These are phyloP conservation scores for Xestia rhomboidea DNA, from an alignment of 2,888 invertebrate species.

Conservation along the genomic window DNA sequence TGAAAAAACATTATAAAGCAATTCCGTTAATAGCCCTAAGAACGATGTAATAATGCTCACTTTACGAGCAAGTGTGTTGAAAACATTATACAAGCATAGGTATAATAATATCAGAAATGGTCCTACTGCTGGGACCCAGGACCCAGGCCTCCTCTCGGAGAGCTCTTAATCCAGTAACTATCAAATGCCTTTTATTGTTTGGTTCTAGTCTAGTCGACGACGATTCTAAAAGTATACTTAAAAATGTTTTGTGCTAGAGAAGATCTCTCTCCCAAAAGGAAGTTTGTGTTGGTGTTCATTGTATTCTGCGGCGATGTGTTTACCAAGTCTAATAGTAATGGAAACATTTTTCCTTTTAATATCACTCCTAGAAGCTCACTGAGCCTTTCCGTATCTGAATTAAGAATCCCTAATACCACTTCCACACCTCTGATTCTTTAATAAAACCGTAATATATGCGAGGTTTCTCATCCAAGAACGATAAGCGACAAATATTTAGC, in stretches of 20 bases:
- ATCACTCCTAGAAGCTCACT: not conserved
- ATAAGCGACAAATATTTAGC: constrained; percentile 57
- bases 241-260: too few relatives aligned
- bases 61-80: too few relatives aligned
- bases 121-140: not conserved
- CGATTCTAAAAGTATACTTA: not conserved
- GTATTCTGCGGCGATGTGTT: not conserved
- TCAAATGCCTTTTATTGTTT: not conserved
- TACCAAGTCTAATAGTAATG: not conserved
- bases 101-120: not conserved
- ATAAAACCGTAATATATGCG: constrained; percentile 37
- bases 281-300: not conserved
- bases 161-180: not conserved
- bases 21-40: too few relatives aligned
- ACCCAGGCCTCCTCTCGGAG: not conserved
- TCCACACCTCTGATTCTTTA: constrained; percentile 16
- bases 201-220: not conserved
- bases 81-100: not conserved
- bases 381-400: constrained; percentile 8
- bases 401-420: constrained; percentile 17
- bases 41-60: too few relatives aligned
- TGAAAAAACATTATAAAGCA: too few relatives aligned
- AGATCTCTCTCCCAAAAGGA: not conserved
- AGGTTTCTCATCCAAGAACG: constrained; percentile 4
- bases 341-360: not conserved